These are phyloP conservation scores for Gibbula magus DNA, from an alignment of 2,888 invertebrate species.

Conservation along the genomic window DNA sequence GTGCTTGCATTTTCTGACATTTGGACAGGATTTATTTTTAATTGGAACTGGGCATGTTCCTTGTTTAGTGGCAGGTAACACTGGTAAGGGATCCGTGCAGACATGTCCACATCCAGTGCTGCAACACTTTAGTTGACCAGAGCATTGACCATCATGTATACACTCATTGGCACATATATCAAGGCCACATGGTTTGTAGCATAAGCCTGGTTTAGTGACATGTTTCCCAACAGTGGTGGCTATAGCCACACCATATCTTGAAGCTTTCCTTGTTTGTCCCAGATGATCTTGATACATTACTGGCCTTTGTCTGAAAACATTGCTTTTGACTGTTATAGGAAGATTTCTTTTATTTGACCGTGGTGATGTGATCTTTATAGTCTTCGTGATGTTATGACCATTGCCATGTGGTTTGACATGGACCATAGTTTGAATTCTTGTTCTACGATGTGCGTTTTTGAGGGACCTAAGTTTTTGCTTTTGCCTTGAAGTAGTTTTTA, in stretches of 20 bases:
- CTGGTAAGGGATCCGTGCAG: not conserved
- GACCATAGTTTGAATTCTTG: too few species aligned
- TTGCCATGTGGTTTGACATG: too few species aligned
- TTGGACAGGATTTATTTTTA: not conserved
- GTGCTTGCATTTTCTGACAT: not conserved
- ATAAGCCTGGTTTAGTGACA: not conserved
- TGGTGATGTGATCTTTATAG: too few species aligned
- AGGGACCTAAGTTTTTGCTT: too few species aligned
- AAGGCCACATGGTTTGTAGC: not conserved
- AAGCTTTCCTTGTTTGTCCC: not conserved
- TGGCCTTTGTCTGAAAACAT: not conserved
- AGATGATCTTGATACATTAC: too few species aligned
- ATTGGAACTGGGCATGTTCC: not conserved
- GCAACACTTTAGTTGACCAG: not conserved
- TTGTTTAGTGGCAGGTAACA: not conserved
- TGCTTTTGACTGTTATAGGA: not conserved
- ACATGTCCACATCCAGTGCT: not conserved
- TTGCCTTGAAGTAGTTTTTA: too few species aligned
- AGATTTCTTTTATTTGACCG: too few species aligned
- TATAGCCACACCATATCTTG: not conserved
- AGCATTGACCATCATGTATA: not conserved
- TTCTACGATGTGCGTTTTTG: too few species aligned
- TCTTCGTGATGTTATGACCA: too few species aligned
- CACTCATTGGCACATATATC: not conserved
- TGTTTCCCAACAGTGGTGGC: not conserved